These are phyloP conservation scores for Podabrus alpinus DNA, from an alignment of 2,888 invertebrate genomes.

Conservation along the genomic window DNA sequence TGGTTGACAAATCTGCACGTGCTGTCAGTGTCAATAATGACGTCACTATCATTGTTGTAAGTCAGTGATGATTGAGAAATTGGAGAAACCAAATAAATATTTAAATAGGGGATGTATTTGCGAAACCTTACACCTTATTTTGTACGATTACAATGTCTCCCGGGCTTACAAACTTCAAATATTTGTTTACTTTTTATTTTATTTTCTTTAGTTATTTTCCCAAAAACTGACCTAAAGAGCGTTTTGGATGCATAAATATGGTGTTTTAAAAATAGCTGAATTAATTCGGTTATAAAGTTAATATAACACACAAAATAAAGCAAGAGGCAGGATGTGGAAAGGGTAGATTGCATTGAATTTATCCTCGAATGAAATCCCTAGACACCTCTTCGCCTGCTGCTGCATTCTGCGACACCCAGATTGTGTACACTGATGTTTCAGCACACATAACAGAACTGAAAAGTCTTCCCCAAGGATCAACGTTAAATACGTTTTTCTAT, in stretches of 20 bases:
- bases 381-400: conserved; percentile 37
- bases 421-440: conserved; percentile 40
- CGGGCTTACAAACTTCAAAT: conserved; percentile 5
- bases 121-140: conserved; percentile 30
- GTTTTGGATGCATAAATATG: too few relatives aligned
- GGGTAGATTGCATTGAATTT: conserved; percentile 28
- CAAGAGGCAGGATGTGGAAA: conserved; percentile 13
- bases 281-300: neutral
- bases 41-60: conserved; percentile 20
- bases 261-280: neutral
- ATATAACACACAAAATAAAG: conserved; percentile 13
- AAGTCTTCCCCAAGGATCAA: conserved; percentile 30
- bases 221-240: neutral
- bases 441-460: conserved; percentile 29
- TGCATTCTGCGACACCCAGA: conserved; percentile 34
- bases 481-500: conserved; percentile 28
- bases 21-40: conserved; percentile 16
- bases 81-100: conserved; percentile 35
- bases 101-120: conserved; percentile 30
- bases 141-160: conserved; percentile 1
- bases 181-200: conserved; percentile 9
- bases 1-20: conserved; percentile 11
- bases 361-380: conserved; percentile 31
- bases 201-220: neutral
- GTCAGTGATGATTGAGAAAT: conserved; percentile 24